Evolutionary conservation across 2,797 vertebrate genomes (phyloP), one percentile per base, ranked within the genome.

Genomic region (Coregonus ussuriensis): DNA sequence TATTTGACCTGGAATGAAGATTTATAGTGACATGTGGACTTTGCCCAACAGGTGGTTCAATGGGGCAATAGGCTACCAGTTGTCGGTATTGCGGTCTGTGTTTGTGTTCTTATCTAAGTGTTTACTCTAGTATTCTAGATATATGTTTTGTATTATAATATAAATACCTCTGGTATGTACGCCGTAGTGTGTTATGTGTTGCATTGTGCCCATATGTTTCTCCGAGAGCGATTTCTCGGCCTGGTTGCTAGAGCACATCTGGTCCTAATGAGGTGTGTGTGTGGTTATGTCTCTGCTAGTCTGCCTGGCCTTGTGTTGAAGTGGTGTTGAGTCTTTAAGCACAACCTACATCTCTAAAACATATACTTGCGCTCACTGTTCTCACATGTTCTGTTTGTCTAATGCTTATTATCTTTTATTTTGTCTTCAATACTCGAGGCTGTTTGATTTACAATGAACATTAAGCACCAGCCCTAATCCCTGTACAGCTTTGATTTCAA

Each of bases 251-350:
- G 85, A 76, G 67, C 90, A 92, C 92, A 93, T 92, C 91, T 93
- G 92, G 89, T 92, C 88, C 83, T 92, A 91, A 92, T 91, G 89
- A 85, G 83, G 16, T 76, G 51, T 71, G 68, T 79, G 63, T 74
- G 66, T 65, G 29, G 62, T 4, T 47, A 47, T 47, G 63, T 81
- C 68, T 82, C 66, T 81, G 82, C 82, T 87, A 63, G 86, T 83
- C 82, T 86, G 83, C 78, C 74, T 86, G 90, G 88, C 92, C 90
- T 91, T 92, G 88, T 92, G 88, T 85, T 88, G 78, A 80, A 87
- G 80, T 87, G 84, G 79, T 93, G 89, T 93, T 91, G 92, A 93
- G 91, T 92, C 89, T 93, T 92, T 92, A 90, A 91, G 83, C 87
- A 85, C 88, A 87, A 88, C 88, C 89, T 89, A 89, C 88, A 78